phyloP scores from a whole-genome alignment of 2,888 invertebrate genomes.

The Rhabditophanes sp. region DNA sequence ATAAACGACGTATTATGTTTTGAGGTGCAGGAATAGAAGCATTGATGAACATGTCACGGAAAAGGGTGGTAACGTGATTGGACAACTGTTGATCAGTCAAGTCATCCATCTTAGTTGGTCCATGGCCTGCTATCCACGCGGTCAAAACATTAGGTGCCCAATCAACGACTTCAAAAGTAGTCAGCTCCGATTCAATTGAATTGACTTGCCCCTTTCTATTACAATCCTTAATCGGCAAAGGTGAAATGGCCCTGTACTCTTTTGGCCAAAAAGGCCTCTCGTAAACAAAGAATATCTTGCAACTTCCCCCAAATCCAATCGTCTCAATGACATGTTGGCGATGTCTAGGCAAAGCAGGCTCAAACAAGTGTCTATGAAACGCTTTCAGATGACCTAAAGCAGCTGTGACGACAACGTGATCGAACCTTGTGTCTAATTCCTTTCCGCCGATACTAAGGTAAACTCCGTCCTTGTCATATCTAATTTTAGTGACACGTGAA shows the following conservation, averaged over 20 bases:
- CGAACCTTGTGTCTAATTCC: slow-evolving; percentile 14
- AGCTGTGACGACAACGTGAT: slow-evolving; percentile 32
- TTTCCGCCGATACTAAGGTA: slow-evolving; percentile 7
- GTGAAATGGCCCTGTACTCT: slow-evolving; percentile 18
- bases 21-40: slow-evolving; percentile 14
- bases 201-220: slow-evolving; percentile 12
- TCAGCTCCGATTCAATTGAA: slow-evolving; percentile 11
- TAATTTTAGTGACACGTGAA: slow-evolving; percentile 20
- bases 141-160: slow-evolving; percentile 18
- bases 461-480: slow-evolving; percentile 13
- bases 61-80: slow-evolving; percentile 16
- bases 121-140: slow-evolving; percentile 32
- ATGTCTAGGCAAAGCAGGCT: slow-evolving; percentile 18
- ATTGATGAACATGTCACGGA: slow-evolving; percentile 22
- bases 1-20: slow-evolving; percentile 12
- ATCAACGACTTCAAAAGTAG: slow-evolving; percentile 3
- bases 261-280: slow-evolving; percentile 29
- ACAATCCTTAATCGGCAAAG: slow-evolving; percentile 21
- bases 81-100: slow-evolving; percentile 23
- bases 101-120: slow-evolving; percentile 23
- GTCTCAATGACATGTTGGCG: slow-evolving; percentile 26
- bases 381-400: slow-evolving; percentile 35
- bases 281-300: slow-evolving; percentile 33
- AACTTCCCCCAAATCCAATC: slow-evolving; percentile 28
- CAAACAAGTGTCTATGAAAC: slow-evolving; percentile 14